Percentiles rank a stretch among this genome's conserved stretches.
These are phyloP conservation scores for Neopelma chrysocephalum DNA, from an alignment of 2,797 vertebrate species.

Conservation along the genomic window DNA sequence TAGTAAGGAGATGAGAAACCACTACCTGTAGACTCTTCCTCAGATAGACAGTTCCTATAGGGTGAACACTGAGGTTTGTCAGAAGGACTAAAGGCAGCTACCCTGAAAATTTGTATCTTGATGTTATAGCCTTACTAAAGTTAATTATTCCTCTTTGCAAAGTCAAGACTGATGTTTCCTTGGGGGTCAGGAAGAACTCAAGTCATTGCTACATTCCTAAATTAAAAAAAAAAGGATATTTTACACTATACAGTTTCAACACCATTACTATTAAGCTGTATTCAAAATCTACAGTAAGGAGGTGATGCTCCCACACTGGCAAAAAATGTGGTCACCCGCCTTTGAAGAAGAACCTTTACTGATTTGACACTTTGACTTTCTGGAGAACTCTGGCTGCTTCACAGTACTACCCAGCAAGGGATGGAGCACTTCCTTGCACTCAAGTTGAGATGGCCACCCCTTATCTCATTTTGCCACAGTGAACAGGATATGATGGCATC, in stretches of 20 bases:
- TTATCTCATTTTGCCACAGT: not conserved
- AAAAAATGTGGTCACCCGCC: not conserved
- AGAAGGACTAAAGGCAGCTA: not conserved
- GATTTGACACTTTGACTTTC: not conserved
- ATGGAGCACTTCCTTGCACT: not conserved
- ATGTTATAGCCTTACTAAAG: not conserved
- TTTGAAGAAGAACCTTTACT: not conserved
- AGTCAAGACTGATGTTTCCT: not conserved
- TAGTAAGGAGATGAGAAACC: not conserved
- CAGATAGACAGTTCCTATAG: rapidly evolving
- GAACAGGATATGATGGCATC: not conserved
- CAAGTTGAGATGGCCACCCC: not conserved
- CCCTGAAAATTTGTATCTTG: not conserved
- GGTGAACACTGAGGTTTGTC: not conserved
- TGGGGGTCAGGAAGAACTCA: not conserved
- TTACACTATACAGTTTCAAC: not conserved
- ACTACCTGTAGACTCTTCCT: not conserved
- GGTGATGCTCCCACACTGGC: not conserved
- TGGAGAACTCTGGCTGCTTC: not conserved
- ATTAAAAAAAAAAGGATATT: not conserved
- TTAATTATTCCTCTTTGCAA: not conserved
- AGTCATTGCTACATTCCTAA: not conserved
- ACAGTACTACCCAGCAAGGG: not conserved
- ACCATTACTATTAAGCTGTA: not conserved
- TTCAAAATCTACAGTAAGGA: not conserved